Percentiles rank a stretch among this genome's conserved stretches.
Evolutionary conservation across 2,113 vertebrate genomes (phyloP).

Genomic region (Myrmophylax atrothorax): DNA sequence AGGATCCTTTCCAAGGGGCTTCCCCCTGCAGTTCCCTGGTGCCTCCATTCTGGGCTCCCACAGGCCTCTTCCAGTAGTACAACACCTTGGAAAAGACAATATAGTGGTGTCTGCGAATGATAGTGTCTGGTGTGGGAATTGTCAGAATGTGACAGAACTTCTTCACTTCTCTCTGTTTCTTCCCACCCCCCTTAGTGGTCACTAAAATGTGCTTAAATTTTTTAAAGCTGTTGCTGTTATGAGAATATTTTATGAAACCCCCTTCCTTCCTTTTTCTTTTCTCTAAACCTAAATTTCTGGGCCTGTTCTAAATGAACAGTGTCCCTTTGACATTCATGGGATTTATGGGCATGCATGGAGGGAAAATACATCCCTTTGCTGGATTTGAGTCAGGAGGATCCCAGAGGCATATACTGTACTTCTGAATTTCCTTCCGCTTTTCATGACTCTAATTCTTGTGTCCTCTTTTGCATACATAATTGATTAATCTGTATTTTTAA

Average conservation of each 20-base stretch:
- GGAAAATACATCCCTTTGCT: conserved; percentile 62
- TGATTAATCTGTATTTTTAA: conserved; percentile 73
- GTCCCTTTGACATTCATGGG: conserved; percentile 75
- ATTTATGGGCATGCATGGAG: conserved; percentile 51
- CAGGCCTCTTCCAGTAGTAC: background rate
- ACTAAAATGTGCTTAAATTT: background rate
- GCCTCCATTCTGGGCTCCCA: background rate
- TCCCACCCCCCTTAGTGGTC: background rate
- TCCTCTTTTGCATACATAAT: conserved; percentile 73
- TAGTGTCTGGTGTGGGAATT: background rate
- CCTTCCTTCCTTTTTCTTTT: conserved; percentile 2
- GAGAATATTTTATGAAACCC: conserved; percentile 25
- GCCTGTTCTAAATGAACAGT: conserved; percentile 40
- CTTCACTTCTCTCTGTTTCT: background rate
- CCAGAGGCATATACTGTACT: conserved; percentile 68
- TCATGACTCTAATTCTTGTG: conserved; percentile 65
- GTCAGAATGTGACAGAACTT: background rate
- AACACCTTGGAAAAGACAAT: background rate
- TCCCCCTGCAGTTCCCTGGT: background rate
- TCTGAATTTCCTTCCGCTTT: conserved; percentile 68
- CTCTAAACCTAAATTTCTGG: conserved; percentile 46
- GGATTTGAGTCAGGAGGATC: conserved; percentile 63
- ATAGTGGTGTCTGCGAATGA: background rate
- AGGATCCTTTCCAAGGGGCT: background rate
- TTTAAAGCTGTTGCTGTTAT: conserved; percentile 29